Evolutionary conservation across 2,888 invertebrate species (phyloP).

Genomic region (Imbricaverruca yamaguchii): DNA sequence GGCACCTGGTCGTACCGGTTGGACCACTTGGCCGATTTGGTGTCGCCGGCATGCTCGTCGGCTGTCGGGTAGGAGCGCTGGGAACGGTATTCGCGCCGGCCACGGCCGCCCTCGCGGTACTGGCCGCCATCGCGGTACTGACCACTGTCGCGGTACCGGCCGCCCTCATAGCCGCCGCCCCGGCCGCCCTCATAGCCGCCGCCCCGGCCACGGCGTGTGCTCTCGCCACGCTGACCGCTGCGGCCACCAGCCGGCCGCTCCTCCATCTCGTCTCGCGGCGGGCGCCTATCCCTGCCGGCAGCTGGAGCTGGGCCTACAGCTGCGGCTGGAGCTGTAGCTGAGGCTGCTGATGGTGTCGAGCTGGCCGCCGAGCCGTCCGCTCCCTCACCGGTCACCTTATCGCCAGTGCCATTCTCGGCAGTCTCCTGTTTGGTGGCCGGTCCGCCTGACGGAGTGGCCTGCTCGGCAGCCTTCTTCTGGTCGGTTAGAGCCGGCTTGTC

Average conservation of each 20-base stretch:
- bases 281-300: not conserved
- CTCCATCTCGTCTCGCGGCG: not conserved
- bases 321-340: not conserved
- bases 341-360: no score
- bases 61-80: not conserved
- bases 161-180: conserved; percentile 19
- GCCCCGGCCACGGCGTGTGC: not conserved
- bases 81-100: conserved; percentile 20
- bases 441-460: no score
- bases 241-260: not conserved
- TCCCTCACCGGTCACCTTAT: no score
- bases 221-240: not conserved
- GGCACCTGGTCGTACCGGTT: conserved; percentile 34
- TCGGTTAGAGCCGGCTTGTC: not conserved
- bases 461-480: no score
- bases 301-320: not conserved
- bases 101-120: conserved; percentile 4
- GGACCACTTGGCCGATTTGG: not conserved
- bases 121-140: conserved; percentile 6
- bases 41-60: not conserved
- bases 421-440: no score
- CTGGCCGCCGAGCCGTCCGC: no score
- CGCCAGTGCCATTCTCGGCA: no score
- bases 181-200: conserved; percentile 23
- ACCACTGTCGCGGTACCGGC: conserved; percentile 14